Evolutionary conservation across 2,113 vertebrate genomes (phyloP), one percentile per base, ranked within the genome.

Genomic region (Platichthys stellatus): DNA sequence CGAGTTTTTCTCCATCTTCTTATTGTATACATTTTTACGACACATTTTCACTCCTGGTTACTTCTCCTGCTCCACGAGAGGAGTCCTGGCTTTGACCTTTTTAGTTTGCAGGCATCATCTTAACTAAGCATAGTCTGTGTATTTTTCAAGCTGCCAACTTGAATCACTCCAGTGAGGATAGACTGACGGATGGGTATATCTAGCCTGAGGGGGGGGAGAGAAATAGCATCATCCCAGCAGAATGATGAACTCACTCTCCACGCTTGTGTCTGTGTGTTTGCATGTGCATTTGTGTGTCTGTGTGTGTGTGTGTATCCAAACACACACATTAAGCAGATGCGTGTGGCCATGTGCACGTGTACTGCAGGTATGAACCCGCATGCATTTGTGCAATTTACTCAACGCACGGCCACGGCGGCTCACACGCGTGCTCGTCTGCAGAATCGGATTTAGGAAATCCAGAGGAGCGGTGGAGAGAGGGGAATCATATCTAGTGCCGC

Each of bases 171-270:
- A 82, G 60, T 63, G 76, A 88, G 63, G 82, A 80, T 58, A 70
- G 83, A 92, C 85, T 78, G 90, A 91, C 79, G 76, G 82, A 82
- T 88, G 82, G 80, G 62, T 88, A 84, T 85, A 89, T 85, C 51
- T 56, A 76, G 86, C 91, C 88, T 60, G 63, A 83, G 86, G 91
- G 87, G 63, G 86, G 91, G 87, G 63, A 77, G 66, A 72, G 65
- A 71, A 82, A 81, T 72, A 69, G 63, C 85, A 78, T 87, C 80
- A 88, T 85, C 72, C 68, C 65, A 65, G 86, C 76, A 83, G 65
- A 88, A 88, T 83, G 79, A 83, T 76, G 70, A 86, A 81, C 75
- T 70, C 76, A 53, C 31, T 56, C 11, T 43, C 6, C 23, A 15
- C 54, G 14, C 74, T 14, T 58, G 3, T 47, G 61, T 74, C 49